A percentile compares a stretch with the other conserved stretches of the same genome.
Conservation (phyloP, 2,888 invertebrate species). For the Teleogryllus oceanicus region DNA sequence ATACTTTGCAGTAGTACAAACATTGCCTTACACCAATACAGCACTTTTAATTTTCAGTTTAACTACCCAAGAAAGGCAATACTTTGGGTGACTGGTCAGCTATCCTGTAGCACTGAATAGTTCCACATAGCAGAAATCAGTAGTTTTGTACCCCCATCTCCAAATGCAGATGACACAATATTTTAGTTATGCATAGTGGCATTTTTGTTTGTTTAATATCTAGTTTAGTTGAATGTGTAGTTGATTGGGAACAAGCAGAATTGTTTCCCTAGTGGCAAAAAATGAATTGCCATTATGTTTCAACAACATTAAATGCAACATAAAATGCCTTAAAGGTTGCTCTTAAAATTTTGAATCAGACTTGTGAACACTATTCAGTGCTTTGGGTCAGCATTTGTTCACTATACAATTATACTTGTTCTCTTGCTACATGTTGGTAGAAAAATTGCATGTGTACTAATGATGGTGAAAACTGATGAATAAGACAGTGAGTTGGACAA, state of each 20-base stretch:
- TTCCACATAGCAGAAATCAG: neutral
- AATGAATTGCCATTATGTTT: too few species aligned
- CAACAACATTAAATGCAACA: too few species aligned
- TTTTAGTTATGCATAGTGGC: neutral
- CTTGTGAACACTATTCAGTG: neutral
- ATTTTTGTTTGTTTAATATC: neutral
- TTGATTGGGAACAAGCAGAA: conserved; percentile 3
- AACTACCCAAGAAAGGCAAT: neutral
- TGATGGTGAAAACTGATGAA: neutral
- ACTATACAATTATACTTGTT: conserved; percentile 1
- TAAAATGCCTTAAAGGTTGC: too few species aligned
- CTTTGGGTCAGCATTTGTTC: neutral
- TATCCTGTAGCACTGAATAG: conserved; percentile 18
- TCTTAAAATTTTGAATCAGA: too few species aligned
- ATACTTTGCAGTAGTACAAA: neutral
- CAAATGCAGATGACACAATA: conserved; percentile 1
- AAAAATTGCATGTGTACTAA: neutral
- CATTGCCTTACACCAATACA: neutral
- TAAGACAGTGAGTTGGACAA: conserved; percentile 1
- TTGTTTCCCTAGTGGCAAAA: neutral
- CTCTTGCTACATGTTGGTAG: conserved; percentile 10
- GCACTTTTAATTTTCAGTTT: neutral
- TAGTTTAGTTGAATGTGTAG: neutral
- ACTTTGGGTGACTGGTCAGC: conserved; percentile 7
- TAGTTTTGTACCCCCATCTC: neutral